phyloP scores from a whole-genome alignment of 2,797 vertebrate genomes.

The Champsocephalus gunnari region DNA sequence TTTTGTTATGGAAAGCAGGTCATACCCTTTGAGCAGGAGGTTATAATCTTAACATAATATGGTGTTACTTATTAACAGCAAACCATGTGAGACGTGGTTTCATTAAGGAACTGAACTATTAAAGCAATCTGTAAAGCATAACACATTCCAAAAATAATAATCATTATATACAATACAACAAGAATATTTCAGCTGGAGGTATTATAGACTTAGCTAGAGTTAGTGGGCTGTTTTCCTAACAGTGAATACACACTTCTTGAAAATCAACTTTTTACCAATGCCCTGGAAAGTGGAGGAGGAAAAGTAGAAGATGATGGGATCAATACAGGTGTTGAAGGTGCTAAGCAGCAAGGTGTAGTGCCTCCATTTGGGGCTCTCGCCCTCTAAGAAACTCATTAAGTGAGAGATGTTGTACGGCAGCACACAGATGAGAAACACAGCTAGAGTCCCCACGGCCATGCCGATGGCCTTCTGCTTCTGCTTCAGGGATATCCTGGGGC shows the following conservation, averaged over 20 bases:
- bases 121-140: neutral
- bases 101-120: neutral
- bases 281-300: slow-evolving; percentile 69
- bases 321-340: slow-evolving; percentile 87
- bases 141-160: neutral
- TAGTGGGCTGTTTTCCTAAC: neutral
- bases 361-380: slow-evolving; percentile 78
- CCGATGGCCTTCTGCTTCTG: slow-evolving; percentile 85
- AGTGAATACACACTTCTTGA: slow-evolving; percentile 25
- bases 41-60: neutral
- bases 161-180: neutral
- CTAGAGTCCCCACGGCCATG: slow-evolving; percentile 84
- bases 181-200: neutral
- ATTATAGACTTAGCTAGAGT: neutral
- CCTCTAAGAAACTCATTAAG: slow-evolving; percentile 77
- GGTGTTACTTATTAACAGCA: neutral
- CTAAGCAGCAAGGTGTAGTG: slow-evolving; percentile 81
- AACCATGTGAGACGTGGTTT: neutral
- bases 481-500: slow-evolving; percentile 72
- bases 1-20: neutral
- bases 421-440: slow-evolving; percentile 85
- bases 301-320: slow-evolving; percentile 86
- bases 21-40: neutral
- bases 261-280: slow-evolving; percentile 50
- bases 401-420: slow-evolving; percentile 87